Evolutionary conservation across 2,797 vertebrate genomes (phyloP).

Genomic region (Fundulus diaphanus): DNA sequence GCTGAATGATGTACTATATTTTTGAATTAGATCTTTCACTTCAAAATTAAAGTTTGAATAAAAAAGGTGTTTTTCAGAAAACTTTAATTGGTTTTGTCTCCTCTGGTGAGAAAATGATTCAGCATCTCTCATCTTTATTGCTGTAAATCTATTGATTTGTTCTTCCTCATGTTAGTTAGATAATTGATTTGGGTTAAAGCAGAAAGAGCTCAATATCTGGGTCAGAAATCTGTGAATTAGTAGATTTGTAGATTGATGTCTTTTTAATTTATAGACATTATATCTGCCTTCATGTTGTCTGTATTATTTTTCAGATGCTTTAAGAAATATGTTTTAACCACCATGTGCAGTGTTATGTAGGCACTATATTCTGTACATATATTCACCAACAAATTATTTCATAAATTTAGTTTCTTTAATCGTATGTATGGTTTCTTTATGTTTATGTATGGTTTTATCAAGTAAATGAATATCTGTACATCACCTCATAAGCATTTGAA

Average conservation of each 20-base stretch:
- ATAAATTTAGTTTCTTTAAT: too few relatives aligned
- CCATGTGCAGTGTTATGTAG: too few relatives aligned
- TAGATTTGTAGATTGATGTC: slow-evolving; percentile 15
- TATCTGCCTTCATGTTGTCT: background rate
- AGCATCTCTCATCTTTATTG: slow-evolving; percentile 30
- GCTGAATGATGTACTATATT: slow-evolving; percentile 5
- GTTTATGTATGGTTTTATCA: too few relatives aligned
- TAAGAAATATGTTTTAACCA: too few relatives aligned
- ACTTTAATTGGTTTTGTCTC: slow-evolving; percentile 50
- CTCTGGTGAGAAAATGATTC: slow-evolving; percentile 38
- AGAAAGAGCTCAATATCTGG: slow-evolving; percentile 61
- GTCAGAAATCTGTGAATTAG: slow-evolving; percentile 48
- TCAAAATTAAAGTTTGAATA: background rate
- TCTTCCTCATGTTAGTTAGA: slow-evolving; percentile 55
- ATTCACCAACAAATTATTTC: too few relatives aligned
- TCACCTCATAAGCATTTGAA: background rate
- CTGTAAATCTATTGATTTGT: slow-evolving; percentile 55
- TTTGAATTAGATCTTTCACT: slow-evolving; percentile 30
- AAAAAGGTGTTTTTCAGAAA: background rate
- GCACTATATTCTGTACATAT: too few relatives aligned
- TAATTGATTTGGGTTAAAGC: slow-evolving; percentile 71
- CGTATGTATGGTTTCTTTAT: too few relatives aligned
- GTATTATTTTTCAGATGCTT: background rate
- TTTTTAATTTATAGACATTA: background rate
- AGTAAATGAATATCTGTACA: background rate